Base-by-base conservation (phyloP, 2,888 invertebrate genomes). In the Cetonia aurata region DNA sequence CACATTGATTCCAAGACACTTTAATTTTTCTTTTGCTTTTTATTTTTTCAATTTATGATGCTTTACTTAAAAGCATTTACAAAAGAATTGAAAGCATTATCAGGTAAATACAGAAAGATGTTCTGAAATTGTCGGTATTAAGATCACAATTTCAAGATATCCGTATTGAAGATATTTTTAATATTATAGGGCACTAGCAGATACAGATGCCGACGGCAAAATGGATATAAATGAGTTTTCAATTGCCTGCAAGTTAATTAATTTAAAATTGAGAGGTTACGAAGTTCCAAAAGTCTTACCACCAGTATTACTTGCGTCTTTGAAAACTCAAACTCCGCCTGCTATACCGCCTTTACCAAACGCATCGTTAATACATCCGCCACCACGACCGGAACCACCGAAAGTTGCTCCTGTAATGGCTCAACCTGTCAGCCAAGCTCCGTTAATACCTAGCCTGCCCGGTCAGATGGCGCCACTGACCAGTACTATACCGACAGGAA, bases 201-300 rank as follows among this genome's bases (percentile, higher is more conserved):
- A 99, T 84, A 93, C 96, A 55, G 96, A 99, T 84, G 92, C 95
- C 13, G 99, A 99, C 87, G 99, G 99, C 0, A 96, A 96, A 86
- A 91, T 99, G 89, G 95, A 98, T 80, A 90, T 96, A 67, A 93
- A 93, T 80, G 99, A 99, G 86, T 99, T 99, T 85, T 96, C 96
- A 76, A 96, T 99, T 78, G 99, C 99, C 59, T 98, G 99, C 88
- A 98, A 98, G 88, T 87, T 89, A 75, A 97, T 98, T 69, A 96
- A 95, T 81, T 88, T 98, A 73, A 98, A 97, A 85, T 86, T 99
- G 12, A 92, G 96, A 67, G 96, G 97, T 3, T 91, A 94, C 79
- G 96, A 98, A 82, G 88, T 99, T 66, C 99, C 99, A 0, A 92
- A 93, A 81, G 86, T 87, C 1, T 86, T 99, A 76, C 99, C 99